phyloP scores from a whole-genome alignment of 2,888 invertebrate genomes.

The Dryobotodes eremita region DNA sequence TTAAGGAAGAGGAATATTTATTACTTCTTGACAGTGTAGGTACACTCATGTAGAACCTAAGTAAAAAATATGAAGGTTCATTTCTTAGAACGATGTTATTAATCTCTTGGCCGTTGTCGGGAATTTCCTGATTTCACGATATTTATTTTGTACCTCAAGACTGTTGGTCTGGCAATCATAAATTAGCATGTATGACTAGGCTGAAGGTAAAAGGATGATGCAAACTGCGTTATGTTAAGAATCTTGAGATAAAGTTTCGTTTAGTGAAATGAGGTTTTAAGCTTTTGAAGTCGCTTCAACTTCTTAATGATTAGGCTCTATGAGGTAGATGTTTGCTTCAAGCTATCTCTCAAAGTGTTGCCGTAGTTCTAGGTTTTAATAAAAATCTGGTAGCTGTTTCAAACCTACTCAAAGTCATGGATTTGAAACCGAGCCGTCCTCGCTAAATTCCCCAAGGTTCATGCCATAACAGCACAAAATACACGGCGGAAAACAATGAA shows the following conservation, averaged over 20 bases:
- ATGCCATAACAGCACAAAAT: not conserved
- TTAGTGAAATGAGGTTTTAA: constrained; percentile 16
- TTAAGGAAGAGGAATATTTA: constrained; percentile 23
- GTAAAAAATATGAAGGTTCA: constrained; percentile 39
- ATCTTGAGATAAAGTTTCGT: constrained; percentile 23
- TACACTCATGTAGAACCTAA: not conserved
- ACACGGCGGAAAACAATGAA: constrained; percentile 28
- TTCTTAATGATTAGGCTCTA: not conserved
- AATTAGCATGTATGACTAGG: constrained; percentile 56
- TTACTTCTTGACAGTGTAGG: constrained; percentile 14
- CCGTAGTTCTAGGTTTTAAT: not conserved
- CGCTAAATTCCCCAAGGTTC: constrained; percentile 11
- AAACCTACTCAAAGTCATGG: constrained; percentile 18
- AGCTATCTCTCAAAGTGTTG: not conserved
- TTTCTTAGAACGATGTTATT: constrained; percentile 48
- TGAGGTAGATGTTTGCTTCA: not conserved
- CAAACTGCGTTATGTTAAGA: constrained; percentile 7
- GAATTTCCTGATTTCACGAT: constrained; percentile 59
- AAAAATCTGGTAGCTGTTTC: not conserved
- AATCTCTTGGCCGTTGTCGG: constrained; percentile 38
- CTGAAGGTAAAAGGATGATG: constrained; percentile 52
- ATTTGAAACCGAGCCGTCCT: not conserved
- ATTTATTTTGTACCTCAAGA: constrained; percentile 51
- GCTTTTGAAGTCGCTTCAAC: not conserved
- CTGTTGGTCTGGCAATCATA: constrained; percentile 40